phyloP scores from a whole-genome alignment of 2,797 vertebrate species.

The Gila robusta region DNA sequence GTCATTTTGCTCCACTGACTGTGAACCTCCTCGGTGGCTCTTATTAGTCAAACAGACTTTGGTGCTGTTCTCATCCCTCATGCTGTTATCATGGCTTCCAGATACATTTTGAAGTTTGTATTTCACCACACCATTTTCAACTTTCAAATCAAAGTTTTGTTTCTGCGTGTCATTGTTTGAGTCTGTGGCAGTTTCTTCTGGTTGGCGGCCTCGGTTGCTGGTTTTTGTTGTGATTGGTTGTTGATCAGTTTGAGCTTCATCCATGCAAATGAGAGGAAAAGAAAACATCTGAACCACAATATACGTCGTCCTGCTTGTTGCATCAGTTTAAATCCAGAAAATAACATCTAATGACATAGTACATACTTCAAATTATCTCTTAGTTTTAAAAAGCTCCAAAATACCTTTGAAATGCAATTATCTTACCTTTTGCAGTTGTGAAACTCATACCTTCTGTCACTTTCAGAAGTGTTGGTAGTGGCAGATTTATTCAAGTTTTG shows the following conservation, averaged over 20 bases:
- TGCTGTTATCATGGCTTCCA: conserved; percentile 24
- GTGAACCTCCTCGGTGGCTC: conserved; percentile 34
- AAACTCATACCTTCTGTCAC: conserved; percentile 36
- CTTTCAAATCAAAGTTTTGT: conserved; percentile 34
- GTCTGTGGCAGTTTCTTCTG: conserved; percentile 25
- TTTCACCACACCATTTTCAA: conserved; percentile 40
- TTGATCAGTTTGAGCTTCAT: conserved; percentile 50
- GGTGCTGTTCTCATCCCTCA: conserved; percentile 10
- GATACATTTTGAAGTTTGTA: conserved; percentile 30
- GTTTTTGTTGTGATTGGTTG: conserved; percentile 49
- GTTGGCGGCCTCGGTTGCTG: conserved; percentile 48
- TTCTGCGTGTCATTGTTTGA: conserved; percentile 28
- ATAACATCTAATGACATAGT: background rate
- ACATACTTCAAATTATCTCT: background rate
- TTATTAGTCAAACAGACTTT: conserved; percentile 32
- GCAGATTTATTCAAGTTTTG: conserved; percentile 28
- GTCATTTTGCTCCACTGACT: conserved; percentile 20
- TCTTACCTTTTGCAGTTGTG: conserved; percentile 53
- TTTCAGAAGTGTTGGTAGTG: background rate
- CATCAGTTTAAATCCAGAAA: conserved; percentile 66
- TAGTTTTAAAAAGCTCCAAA: conserved; percentile 3
- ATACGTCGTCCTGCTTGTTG: conserved; percentile 71
- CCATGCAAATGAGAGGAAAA: conserved; percentile 71
- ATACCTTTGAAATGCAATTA: background rate
- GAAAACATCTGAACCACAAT: conserved; percentile 76